Conservation (phyloP, 1,140 invertebrate species). For the Drosophila orosa region DNA sequence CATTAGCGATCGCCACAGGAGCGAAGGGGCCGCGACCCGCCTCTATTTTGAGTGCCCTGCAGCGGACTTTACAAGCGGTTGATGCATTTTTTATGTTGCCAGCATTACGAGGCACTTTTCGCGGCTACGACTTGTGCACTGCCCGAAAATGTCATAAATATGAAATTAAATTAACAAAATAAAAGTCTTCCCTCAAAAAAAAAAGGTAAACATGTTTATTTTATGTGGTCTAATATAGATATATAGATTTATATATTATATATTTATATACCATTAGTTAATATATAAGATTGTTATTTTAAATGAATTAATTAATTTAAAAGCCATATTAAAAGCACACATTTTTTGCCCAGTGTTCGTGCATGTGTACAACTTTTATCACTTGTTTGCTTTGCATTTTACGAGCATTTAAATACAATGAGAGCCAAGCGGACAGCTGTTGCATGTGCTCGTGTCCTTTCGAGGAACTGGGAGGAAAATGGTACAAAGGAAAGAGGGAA, state of each 20-base stretch:
- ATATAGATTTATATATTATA: no score
- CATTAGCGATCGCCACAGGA: slow-evolving; percentile 18
- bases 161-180: no score
- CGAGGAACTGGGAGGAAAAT: neutral
- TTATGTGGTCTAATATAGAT: no score
- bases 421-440: slow-evolving; percentile 49
- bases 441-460: slow-evolving; percentile 39
- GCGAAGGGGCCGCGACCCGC: neutral
- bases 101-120: slow-evolving; percentile 54
- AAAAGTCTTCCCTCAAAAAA: no score
- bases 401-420: slow-evolving; percentile 73
- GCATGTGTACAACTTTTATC: slow-evolving; percentile 62
- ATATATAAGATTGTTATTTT: no score
- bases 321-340: neutral
- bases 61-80: slow-evolving; percentile 50
- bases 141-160: neutral
- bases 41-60: slow-evolving; percentile 30
- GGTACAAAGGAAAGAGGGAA: neutral
- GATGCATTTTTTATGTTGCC: slow-evolving; percentile 76
- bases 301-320: neutral
- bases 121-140: slow-evolving; percentile 7
- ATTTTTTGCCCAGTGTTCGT: slow-evolving; percentile 11
- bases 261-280: neutral
- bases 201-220: no score
- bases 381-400: slow-evolving; percentile 69